Evolutionary conservation across 2,888 invertebrate genomes (phyloP), one percentile per base, ranked within the genome.

Genomic region (Cheilosia pagana): DNA sequence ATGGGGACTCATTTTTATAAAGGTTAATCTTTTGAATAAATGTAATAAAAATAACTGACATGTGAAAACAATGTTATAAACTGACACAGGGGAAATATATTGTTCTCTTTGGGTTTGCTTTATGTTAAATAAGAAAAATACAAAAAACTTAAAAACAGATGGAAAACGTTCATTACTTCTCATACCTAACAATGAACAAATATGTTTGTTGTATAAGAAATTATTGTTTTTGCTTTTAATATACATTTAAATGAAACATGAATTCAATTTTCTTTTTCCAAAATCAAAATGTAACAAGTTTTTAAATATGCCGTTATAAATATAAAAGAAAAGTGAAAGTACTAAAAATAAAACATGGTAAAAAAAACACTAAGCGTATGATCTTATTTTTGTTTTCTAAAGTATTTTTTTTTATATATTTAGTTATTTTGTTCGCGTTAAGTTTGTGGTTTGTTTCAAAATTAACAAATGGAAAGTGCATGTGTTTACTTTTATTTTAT

Each of bases 261-360:
- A 45, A 45, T 3, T 45, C 52, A 55, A 48, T 72, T 67, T 63
- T 71, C 59, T 53, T 63, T 68, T 72, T 65, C 55, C 16, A 28
- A 59, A 31, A 65, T 50, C 31, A 43, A 68, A 76, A 53, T 76
- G 71, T 67, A 77, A 68, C 71, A 76, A 53, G 41, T 82, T 71
- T 67, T 77, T 71, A 72, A 82, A 67, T 60, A 79, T 74, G 79
- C 74, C 72, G 79, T 79, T 79, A 79, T 52, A 60, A 63, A 67
- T 48, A 74, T 8, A 67, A 60, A 52, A 60, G 35, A 76, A 4
- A 59, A 63, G 10, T 10, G 28, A 62, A 55, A 57, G 23, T 48
- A 79, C 45, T 72, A 74, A 72, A 71, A 65, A 77, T 82, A 82
- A 72, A 52, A 28, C 21, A 72, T 67, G 67, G 79, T 79, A 50